A percentile compares a stretch with the other conserved stretches of the same genome.
These are phyloP conservation scores for Agrotis clavis DNA, from an alignment of 2,888 invertebrate genomes.

Conservation along the genomic window DNA sequence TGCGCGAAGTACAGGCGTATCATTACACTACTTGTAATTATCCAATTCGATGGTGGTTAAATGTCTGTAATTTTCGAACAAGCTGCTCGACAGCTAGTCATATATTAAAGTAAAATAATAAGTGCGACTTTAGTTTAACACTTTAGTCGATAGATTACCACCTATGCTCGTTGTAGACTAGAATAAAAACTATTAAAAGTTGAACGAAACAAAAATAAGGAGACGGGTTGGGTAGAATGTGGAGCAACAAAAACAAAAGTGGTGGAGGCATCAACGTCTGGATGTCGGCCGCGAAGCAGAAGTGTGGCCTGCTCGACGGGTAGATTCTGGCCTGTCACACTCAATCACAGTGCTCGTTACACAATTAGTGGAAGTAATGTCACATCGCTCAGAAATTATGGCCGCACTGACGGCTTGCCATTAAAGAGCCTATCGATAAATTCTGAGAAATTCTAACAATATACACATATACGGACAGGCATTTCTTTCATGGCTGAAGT, in stretches of 20 bases:
- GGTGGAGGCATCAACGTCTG: constrained; percentile 37
- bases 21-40: constrained; percentile 83
- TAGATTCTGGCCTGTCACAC: constrained; percentile 63
- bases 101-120: constrained; percentile 79
- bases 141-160: constrained; percentile 72
- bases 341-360: constrained; percentile 75
- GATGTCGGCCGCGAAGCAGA: constrained; percentile 48
- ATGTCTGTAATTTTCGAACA: constrained; percentile 83
- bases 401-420: constrained; percentile 58
- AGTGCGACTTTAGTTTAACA: constrained; percentile 76
- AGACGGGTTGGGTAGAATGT: constrained; percentile 66
- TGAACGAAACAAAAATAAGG: constrained; percentile 64
- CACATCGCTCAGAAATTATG: constrained; percentile 72
- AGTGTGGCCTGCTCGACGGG: constrained; percentile 60
- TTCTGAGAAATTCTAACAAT: constrained; percentile 51
- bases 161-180: constrained; percentile 52
- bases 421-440: constrained; percentile 60
- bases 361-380: constrained; percentile 77
- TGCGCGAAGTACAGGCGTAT: constrained; percentile 76
- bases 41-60: constrained; percentile 84
- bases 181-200: constrained; percentile 69
- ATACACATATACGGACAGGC: constrained; percentile 11
- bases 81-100: constrained; percentile 74
- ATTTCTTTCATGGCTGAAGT: constrained; percentile 30
- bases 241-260: constrained; percentile 61